phyloP scores from a whole-genome alignment of 2,113 vertebrate genomes.

The Amia ocellicauda region DNA sequence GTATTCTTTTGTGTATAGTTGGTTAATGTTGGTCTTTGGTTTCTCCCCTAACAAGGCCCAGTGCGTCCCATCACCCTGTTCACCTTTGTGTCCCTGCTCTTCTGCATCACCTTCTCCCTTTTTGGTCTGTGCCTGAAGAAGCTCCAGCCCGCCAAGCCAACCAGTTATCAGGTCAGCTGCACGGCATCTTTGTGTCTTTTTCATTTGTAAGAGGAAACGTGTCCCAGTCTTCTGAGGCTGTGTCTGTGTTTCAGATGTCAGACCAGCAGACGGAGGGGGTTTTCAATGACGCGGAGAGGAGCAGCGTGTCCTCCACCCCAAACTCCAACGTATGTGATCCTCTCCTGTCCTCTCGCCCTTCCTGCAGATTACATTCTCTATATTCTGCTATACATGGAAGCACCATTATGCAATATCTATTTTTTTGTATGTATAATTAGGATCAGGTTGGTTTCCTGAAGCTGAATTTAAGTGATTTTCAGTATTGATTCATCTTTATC shows the following conservation, averaged over 20 bases:
- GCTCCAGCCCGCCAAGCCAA: slow-evolving; percentile 67
- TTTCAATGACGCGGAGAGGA: slow-evolving; percentile 78
- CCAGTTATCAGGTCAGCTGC: slow-evolving; percentile 73
- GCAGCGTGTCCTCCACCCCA: slow-evolving; percentile 78
- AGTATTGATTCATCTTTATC: too few species aligned
- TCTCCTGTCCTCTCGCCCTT: background rate
- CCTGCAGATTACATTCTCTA: too few species aligned
- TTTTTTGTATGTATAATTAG: too few species aligned
- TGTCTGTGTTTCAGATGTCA: slow-evolving; percentile 71
- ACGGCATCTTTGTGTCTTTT: too few species aligned
- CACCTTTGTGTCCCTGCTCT: slow-evolving; percentile 72
- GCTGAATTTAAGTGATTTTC: too few species aligned
- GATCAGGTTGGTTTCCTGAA: too few species aligned
- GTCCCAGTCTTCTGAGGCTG: too few species aligned
- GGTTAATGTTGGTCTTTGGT: background rate
- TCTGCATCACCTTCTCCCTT: slow-evolving; percentile 71
- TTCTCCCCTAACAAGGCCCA: slow-evolving; percentile 60
- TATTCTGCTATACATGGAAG: too few species aligned
- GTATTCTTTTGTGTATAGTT: background rate
- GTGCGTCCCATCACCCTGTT: slow-evolving; percentile 82
- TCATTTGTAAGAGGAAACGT: too few species aligned
- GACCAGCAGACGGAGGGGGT: slow-evolving; percentile 74
- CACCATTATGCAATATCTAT: too few species aligned
- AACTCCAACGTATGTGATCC: slow-evolving; percentile 75
- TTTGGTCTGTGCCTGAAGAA: slow-evolving; percentile 78